Percentiles rank a stretch among this genome's conserved stretches.
Evolutionary conservation across 2,797 vertebrate species (phyloP).

Genomic region (Petrocephalus schoutedeni): DNA sequence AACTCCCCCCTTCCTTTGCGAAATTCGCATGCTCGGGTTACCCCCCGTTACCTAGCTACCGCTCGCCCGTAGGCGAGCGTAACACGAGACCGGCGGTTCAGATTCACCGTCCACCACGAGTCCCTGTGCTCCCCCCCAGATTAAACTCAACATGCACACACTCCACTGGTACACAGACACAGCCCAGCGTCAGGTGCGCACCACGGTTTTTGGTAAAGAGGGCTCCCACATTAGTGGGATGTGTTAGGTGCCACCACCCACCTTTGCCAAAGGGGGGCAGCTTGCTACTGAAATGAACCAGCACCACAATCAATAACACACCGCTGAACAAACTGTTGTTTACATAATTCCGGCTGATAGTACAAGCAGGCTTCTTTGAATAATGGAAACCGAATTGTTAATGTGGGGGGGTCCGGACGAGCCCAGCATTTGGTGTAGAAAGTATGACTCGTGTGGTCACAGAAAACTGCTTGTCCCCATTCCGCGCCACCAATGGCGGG

Average conservation of each 20-base stretch:
- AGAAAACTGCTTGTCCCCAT: background rate
- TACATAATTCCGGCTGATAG: background rate
- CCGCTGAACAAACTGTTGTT: background rate
- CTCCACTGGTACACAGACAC: background rate
- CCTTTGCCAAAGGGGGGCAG: background rate
- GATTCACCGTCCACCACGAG: background rate
- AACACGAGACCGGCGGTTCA: slow-evolving; percentile 20
- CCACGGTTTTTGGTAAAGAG: background rate
- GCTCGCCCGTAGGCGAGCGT: background rate
- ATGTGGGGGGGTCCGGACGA: background rate
- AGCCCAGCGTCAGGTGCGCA: background rate
- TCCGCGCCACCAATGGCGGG: background rate
- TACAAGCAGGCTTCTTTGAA: background rate
- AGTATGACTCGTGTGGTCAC: background rate
- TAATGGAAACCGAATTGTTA: background rate
- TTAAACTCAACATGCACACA: background rate
- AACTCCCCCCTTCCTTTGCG: slow-evolving; percentile 36
- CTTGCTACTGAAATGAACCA: background rate
- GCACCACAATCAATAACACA: background rate
- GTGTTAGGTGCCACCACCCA: background rate
- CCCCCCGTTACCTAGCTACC: slow-evolving; percentile 20
- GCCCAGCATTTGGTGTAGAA: background rate
- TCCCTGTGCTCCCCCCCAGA: background rate
- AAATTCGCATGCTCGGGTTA: slow-evolving; percentile 11
- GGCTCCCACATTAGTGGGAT: background rate